Conservation (phyloP, 1,140 invertebrate genomes). For the Bursaphelenchus mucronatus region DNA sequence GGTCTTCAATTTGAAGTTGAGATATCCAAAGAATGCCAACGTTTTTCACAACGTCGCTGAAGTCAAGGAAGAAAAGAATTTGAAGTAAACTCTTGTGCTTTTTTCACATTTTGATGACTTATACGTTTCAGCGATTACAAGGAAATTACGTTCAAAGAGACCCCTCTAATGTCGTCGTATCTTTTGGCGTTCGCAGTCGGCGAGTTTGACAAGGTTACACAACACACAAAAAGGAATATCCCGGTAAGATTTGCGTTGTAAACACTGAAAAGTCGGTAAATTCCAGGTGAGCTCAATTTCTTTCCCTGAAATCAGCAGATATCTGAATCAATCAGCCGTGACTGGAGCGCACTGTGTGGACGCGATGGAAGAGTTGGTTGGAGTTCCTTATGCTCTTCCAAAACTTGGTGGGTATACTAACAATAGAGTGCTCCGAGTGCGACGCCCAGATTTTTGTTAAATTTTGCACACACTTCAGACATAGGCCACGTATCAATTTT, state of each 20-base stretch:
- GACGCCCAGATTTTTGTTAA: too few relatives aligned
- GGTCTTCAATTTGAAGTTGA: slow-evolving; percentile 1
- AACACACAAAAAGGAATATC: too few relatives aligned
- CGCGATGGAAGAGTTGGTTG: slow-evolving; percentile 7
- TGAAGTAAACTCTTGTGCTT: background rate
- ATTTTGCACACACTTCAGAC: too few relatives aligned
- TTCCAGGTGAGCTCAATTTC: slow-evolving; percentile 10
- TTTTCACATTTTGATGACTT: too few relatives aligned
- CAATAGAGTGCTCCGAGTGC: too few relatives aligned
- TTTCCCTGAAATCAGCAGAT: background rate
- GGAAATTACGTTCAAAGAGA: too few relatives aligned
- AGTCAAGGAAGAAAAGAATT: background rate
- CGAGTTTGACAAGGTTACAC: background rate
- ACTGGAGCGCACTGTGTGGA: slow-evolving; percentile 14
- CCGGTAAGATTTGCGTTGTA: too few relatives aligned
- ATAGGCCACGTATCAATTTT: too few relatives aligned
- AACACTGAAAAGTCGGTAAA: background rate
- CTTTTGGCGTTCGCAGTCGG: slow-evolving; percentile 15
- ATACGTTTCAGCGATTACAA: too few relatives aligned
- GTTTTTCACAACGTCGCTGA: slow-evolving; percentile 8
- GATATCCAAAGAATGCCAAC: background rate
- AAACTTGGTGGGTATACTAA: background rate
- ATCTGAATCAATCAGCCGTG: background rate
- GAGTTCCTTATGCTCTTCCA: background rate
- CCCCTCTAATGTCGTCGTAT: too few relatives aligned